Evolutionary conservation across 2,113 vertebrate genomes (phyloP), one percentile per base, ranked within the genome.

Genomic region (Nyctibius bracteatus): DNA sequence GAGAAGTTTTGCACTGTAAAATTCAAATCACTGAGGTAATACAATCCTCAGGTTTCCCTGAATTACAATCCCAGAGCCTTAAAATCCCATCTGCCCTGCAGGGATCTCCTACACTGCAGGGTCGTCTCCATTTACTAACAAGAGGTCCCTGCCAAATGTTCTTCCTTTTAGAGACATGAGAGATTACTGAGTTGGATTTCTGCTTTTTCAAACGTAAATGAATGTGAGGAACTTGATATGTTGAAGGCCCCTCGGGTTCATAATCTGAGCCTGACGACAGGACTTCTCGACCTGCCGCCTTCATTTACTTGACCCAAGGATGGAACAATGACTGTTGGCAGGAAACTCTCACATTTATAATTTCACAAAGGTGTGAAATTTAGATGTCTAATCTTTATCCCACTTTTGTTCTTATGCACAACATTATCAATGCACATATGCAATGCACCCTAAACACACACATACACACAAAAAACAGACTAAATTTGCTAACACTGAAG

Each of bases 181-280:
- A 43, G 33, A 33, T 22, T 5, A 49, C 10, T 7, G 8, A 68
- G 9, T 2, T 58, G 55, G 28, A 81, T 43, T 86, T 81, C 71
- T 52, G 67, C 24, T 88, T 72, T 82, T 57, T 28, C 49, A 14
- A 25, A 79, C 2, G 1, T 28, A 1, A 5, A 39, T 3, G 6
- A 81, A 41, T 15, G 22, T 12, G 49, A 61, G 28, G 73, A 39
- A 43, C 41, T 23, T 21, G 12, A 20, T 15, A 21, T 0, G 0
- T 1, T 78, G 41, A 35, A 54, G 39, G 59, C 18, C 13, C 14
- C 24, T 31, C 24, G 23, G 13, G 27, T 17, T 90, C 55, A 35
- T 52, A 86, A 81, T 37, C 17, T 6, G 1, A 44, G 39, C 28
- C 62, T 74, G 49, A 6, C 18, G 65, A 54, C 13, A 55, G 72